Base-by-base conservation (phyloP, 2,888 invertebrate species). In the Ectemnius continuus region DNA sequence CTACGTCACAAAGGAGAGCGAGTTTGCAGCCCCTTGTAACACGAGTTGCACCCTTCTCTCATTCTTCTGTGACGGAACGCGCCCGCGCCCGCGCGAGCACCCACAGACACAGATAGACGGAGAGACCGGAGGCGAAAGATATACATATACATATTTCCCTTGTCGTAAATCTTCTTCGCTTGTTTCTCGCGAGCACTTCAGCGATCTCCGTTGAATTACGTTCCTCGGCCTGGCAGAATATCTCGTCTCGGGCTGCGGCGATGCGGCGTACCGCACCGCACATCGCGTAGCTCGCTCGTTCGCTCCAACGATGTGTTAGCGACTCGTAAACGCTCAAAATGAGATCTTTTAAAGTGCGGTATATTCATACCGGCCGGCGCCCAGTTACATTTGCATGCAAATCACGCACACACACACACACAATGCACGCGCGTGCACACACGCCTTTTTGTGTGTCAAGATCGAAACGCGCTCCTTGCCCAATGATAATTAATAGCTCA, bases 1-100 rank as follows among this genome's bases (percentile, higher is more conserved):
- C 83, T 83, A 78, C 81, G 79, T 87, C 86, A 86, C 88, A 88
- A 88, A 88, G 86, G 81, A 84, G 85, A 87, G 85, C 82, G 68
- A 78, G 82, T 80, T 83, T 78, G 70, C 81, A 78, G 64, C 83
- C 83, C 36, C 82, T 81, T 81, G 59, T 73, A 69, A 67, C 73
- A 74, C 76, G 73, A 64, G 26, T 67, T 66, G 73, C 77, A 57
- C 65, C 75, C 77, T 77, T 78, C 68, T 62, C 68, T 76, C 77
- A 80, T 83, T 84, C 80, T 75, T 80, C 76, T 70, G 79, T 70
- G 79, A 77, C 79, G 76, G 75, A 82, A 82, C 70, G 67, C 61
- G 65, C 60, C 64, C 70, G 67, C 61, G 65, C 60, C 64, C 73
- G 73, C 72, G 36, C 36, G 36, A 4, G 8, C 8, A 36, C 8